phyloP scores from a whole-genome alignment of 2,797 vertebrate species.

The Falco berigora region DNA sequence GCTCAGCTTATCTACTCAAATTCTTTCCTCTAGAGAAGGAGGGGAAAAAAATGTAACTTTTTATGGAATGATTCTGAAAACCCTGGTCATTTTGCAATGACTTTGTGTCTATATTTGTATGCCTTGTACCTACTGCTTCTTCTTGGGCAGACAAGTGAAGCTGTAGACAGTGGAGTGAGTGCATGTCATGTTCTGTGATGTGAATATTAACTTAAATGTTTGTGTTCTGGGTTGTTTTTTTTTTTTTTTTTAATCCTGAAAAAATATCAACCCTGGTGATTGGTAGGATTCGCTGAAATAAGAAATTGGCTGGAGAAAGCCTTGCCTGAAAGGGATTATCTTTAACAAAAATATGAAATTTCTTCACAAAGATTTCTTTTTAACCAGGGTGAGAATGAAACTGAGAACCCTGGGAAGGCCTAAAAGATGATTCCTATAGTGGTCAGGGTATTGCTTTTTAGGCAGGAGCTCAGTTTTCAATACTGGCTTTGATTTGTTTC shows the following conservation, averaged over 20 bases:
- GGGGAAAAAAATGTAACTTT: neutral
- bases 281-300: neutral
- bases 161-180: neutral
- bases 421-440: accelerated
- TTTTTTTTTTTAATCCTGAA: neutral
- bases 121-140: neutral
- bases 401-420: neutral
- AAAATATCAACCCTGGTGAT: neutral
- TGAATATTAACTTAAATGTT: neutral
- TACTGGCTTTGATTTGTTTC: neutral
- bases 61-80: neutral
- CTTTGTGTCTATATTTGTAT: neutral
- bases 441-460: neutral
- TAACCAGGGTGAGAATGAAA: neutral
- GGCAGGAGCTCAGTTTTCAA: neutral
- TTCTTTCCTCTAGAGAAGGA: neutral
- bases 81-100: neutral
- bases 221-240: too few species aligned
- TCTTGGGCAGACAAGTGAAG: neutral
- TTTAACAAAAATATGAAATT: neutral
- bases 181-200: neutral
- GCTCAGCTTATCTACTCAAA: neutral
- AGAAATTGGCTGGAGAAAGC: neutral
- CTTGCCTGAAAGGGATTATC: neutral
- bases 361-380: neutral